These are phyloP conservation scores for Gambelia wislizenii DNA, from an alignment of 2,797 vertebrate genomes.

Conservation along the genomic window DNA sequence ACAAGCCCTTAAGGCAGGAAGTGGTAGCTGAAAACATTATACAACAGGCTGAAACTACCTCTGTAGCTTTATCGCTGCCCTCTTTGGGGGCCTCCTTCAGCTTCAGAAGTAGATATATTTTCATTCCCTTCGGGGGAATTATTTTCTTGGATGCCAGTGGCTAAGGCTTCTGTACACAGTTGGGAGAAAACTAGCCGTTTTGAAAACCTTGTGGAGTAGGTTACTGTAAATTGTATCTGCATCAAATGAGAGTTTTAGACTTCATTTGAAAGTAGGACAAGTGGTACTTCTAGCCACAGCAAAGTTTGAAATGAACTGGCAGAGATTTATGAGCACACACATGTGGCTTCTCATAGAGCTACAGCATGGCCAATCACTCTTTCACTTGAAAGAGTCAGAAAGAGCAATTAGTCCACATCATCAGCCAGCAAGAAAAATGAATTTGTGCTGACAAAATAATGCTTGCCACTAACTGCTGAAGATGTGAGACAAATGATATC, in stretches of 20 bases:
- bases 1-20: conserved; percentile 56
- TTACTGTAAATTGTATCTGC: background rate
- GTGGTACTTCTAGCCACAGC: background rate
- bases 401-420: background rate
- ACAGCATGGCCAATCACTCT: background rate
- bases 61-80: background rate
- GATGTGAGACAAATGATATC: background rate
- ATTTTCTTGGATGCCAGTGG: conserved; percentile 7
- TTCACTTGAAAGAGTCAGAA: background rate
- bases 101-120: conserved; percentile 45
- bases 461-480: background rate
- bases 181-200: background rate
- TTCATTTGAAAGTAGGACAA: background rate
- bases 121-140: conserved; percentile 21
- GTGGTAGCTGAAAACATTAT: conserved; percentile 61
- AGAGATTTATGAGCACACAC: background rate
- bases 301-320: background rate
- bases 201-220: background rate
- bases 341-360: background rate
- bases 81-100: conserved; percentile 22
- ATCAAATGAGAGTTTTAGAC: background rate
- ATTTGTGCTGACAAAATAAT: background rate
- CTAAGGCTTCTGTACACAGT: conserved; percentile 12
- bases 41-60: conserved; percentile 42
- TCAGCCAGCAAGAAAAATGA: background rate